These are phyloP conservation scores for Scophthalmus maximus DNA, from an alignment of 2,113 vertebrate genomes.

Conservation along the genomic window DNA sequence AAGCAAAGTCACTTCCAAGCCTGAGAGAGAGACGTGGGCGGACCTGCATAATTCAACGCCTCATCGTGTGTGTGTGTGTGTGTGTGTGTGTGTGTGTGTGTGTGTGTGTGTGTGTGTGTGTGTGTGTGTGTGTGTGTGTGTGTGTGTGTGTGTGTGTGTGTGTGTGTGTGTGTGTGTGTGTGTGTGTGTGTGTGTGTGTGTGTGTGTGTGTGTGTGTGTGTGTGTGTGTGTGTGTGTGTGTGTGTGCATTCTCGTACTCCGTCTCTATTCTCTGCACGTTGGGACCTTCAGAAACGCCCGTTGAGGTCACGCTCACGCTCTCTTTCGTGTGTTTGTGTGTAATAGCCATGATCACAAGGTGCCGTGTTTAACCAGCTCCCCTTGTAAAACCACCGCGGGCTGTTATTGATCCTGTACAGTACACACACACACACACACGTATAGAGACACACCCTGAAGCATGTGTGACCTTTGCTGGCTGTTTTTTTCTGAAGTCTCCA, in stretches of 20 bases:
- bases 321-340: slow-evolving; percentile 12
- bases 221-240: neutral
- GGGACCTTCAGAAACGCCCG: slow-evolving; percentile 56
- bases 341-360: slow-evolving; percentile 45
- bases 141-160: neutral
- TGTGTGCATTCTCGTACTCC: slow-evolving; percentile 20
- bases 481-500: slow-evolving; percentile 31
- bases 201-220: slow-evolving; percentile 17
- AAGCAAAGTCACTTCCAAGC: neutral
- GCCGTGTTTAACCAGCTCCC: slow-evolving; percentile 56
- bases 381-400: slow-evolving; percentile 36
- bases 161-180: slow-evolving; percentile 11
- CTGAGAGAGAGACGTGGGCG: neutral
- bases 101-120: neutral
- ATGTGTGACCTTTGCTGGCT: slow-evolving; percentile 55
- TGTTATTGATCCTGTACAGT: slow-evolving; percentile 59
- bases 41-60: slow-evolving; percentile 67
- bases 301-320: slow-evolving; percentile 52
- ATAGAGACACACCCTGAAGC: slow-evolving; percentile 28
- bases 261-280: slow-evolving; percentile 58
- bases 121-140: slow-evolving; percentile 14
- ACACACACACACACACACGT: slow-evolving; percentile 12
- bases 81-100: slow-evolving; percentile 16
- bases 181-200: slow-evolving; percentile 15
- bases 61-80: slow-evolving; percentile 25